These are phyloP conservation scores for Leucoraja erinaceus DNA, from an alignment of 2,113 vertebrate species.

Conservation along the genomic window DNA sequence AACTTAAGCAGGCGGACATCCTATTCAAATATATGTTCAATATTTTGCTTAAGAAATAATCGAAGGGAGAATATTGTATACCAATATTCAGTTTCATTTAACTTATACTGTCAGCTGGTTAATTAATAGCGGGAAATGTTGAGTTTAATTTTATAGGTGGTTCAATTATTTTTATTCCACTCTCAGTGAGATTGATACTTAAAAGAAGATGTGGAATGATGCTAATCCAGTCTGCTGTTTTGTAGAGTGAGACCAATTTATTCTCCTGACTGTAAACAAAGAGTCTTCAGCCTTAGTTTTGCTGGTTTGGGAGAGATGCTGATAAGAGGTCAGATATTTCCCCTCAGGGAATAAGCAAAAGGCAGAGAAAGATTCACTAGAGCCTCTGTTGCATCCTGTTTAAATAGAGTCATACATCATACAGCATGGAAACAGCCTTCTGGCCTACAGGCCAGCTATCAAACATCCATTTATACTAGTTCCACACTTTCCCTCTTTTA, in stretches of 20 bases:
- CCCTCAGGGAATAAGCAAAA: background rate
- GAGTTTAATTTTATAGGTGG: background rate
- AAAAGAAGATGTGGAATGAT: background rate
- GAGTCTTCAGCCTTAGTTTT: background rate
- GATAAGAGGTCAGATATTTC: background rate
- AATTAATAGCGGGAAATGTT: background rate
- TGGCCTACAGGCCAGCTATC: no score
- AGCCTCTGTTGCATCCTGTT: background rate
- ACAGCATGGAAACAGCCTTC: no score
- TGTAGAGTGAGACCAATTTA: background rate
- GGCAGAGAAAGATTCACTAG: background rate
- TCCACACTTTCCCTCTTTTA: no score
- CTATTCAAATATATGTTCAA: background rate
- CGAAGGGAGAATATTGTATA: background rate
- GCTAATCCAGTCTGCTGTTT: background rate
- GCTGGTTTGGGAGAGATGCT: background rate
- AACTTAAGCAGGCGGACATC: background rate
- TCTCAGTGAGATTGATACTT: background rate
- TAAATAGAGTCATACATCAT: no score
- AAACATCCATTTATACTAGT: no score
- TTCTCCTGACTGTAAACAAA: background rate
- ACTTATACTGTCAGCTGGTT: background rate
- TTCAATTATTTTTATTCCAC: background rate
- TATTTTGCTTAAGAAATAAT: background rate
- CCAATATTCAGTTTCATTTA: background rate